Conservation (phyloP, 2,113 vertebrate genomes). For the Columba janthina region DNA sequence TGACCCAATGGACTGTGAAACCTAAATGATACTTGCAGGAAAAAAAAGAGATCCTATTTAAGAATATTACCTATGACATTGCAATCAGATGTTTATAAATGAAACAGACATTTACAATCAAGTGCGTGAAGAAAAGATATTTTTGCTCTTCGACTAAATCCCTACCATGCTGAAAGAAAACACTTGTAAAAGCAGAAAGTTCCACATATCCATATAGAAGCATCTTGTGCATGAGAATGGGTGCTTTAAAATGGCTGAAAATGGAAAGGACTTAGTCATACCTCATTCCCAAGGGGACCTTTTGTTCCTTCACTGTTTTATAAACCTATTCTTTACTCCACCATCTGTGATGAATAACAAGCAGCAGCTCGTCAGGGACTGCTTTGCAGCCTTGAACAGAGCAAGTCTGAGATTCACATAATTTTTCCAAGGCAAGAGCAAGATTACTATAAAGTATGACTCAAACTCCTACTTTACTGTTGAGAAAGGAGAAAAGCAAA, state of each 20-base stretch:
- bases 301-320: background rate
- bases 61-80: background rate
- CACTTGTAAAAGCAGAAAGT: background rate
- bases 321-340: background rate
- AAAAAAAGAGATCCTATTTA: background rate
- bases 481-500: background rate
- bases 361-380: background rate
- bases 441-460: background rate
- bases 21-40: background rate
- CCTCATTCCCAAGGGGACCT: background rate
- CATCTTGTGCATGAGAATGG: accelerated
- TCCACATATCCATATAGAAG: accelerated
- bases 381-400: background rate
- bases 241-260: background rate
- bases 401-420: background rate
- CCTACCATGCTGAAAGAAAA: background rate
- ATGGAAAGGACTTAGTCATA: background rate
- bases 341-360: background rate
- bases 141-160: background rate
- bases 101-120: background rate
- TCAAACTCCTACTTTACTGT: accelerated
- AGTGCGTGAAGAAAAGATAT: background rate
- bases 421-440: background rate
- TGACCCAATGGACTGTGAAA: background rate
- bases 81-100: background rate